Base-by-base conservation (phyloP, 1,140 invertebrate genomes). In the Drosophila malerkotliana region DNA sequence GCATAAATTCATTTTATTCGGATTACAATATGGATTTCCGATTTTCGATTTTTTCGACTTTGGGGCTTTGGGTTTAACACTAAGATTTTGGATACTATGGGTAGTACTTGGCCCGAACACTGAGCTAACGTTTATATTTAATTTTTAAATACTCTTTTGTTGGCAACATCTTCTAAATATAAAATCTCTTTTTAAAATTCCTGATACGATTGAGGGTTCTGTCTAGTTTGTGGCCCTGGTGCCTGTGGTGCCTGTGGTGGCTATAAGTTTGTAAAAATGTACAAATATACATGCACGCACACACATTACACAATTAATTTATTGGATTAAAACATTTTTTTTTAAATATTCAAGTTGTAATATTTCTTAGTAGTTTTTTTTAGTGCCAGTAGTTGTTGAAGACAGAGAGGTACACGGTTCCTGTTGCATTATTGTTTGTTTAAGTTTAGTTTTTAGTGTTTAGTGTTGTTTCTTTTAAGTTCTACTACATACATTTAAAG, bases 341-440 rank as follows among this genome's bases (percentile, higher is more conserved):
- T 18, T 34, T 28, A 14, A 15, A 18, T 44, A 44, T 44, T 15
- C 14, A 7, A 10, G 34, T 41, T 44, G 15, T 37, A 15, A 44
- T 18, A 44, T 15, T 41, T 14, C 2, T 21, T 21, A 21, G 21
- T 21, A 21, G 39, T 14, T 15, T 44, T 14, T 15, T 44, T 44
- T 15, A 34, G 30, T 52, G 32, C 26, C 47, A 15, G 53, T 34
- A 26, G 24, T 37, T 12, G 30, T 14, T 49, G 30, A 21, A 72
- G 69, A 28, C 54, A 75, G 62, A 75, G 67, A 83, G 80, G 80
- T 83, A 83, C 80, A 84, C 66, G 80, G 61, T 83, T 83, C 51
- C 80, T 83, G 58, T 79, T 32, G 48, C 44, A 41, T 80, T 76
- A 66, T 61, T 62, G 72, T 80, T 72, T 52, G 7, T 26, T 45